These are phyloP conservation scores for Leucopternis melanops DNA, from an alignment of 2,113 vertebrate species.

Conservation along the genomic window DNA sequence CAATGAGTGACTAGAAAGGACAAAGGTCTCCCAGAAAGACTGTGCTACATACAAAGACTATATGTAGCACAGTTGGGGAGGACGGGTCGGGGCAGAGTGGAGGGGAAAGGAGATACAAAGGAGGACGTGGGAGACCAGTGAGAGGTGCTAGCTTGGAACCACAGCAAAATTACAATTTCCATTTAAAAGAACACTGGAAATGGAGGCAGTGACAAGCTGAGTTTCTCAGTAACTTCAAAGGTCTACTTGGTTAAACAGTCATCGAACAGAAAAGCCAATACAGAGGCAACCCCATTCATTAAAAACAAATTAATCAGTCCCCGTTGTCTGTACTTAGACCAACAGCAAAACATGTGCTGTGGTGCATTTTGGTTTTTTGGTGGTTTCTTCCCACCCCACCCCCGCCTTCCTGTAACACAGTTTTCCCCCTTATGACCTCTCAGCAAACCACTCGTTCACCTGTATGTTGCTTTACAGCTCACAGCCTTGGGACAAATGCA, in stretches of 20 bases:
- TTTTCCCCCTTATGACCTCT: neutral
- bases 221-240: neutral
- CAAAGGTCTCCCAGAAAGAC: conserved; percentile 50
- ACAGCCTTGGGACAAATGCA: neutral
- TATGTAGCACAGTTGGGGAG: neutral
- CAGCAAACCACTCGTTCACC: neutral
- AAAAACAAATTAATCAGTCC: neutral
- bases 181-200: neutral
- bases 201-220: neutral
- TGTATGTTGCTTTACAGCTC: neutral
- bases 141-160: neutral
- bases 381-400: neutral
- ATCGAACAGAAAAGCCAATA: neutral
- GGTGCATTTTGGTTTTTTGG: neutral
- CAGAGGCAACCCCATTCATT: neutral
- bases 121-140: neutral
- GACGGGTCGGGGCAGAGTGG: neutral
- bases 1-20: conserved; percentile 5
- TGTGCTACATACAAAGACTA: neutral
- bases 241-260: neutral
- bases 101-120: neutral
- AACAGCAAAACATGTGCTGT: neutral
- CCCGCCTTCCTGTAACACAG: neutral
- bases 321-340: neutral
- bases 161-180: neutral